A percentile compares a stretch with the other conserved stretches of the same genome.
These are phyloP conservation scores for Microplitis deprimator DNA, from an alignment of 2,888 invertebrate genomes.

Conservation along the genomic window DNA sequence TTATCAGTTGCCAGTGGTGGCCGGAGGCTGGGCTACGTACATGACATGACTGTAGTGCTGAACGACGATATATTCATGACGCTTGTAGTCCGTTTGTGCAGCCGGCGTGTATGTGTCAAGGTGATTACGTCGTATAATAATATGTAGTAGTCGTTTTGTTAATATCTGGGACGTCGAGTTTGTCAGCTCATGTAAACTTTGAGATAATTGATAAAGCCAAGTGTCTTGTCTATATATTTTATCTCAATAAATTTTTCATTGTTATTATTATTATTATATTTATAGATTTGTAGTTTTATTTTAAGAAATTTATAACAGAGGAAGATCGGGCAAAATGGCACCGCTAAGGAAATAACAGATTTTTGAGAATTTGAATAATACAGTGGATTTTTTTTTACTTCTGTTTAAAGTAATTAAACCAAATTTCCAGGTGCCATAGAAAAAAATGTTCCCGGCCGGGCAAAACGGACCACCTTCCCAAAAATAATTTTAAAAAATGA, in stretches of 20 bases:
- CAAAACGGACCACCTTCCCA: too few species aligned
- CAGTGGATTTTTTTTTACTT: too few species aligned
- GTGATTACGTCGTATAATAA: constrained; percentile 46
- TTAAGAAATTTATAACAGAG: too few species aligned
- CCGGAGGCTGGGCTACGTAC: constrained; percentile 48
- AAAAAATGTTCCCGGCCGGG: too few species aligned
- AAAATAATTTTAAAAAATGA: too few species aligned
- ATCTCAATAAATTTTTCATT: neutral
- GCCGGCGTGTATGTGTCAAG: constrained; percentile 50
- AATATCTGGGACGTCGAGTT: constrained; percentile 51
- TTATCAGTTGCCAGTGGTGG: constrained; percentile 46
- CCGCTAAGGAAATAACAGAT: too few species aligned
- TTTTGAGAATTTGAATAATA: too few species aligned
- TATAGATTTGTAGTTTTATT: neutral
- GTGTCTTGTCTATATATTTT: constrained; percentile 16
- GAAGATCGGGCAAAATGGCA: too few species aligned
- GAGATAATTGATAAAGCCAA: constrained; percentile 37
- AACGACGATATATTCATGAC: constrained; percentile 34
- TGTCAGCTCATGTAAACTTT: constrained; percentile 35
- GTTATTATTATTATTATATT: neutral
- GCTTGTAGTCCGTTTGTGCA: constrained; percentile 22
- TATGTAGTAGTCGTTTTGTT: constrained; percentile 46
- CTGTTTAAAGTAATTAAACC: too few species aligned
- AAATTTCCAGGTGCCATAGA: too few species aligned
- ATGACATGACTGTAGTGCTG: constrained; percentile 47